Conservation (phyloP, 1,140 invertebrate species). For the Camponotus floridanus region DNA sequence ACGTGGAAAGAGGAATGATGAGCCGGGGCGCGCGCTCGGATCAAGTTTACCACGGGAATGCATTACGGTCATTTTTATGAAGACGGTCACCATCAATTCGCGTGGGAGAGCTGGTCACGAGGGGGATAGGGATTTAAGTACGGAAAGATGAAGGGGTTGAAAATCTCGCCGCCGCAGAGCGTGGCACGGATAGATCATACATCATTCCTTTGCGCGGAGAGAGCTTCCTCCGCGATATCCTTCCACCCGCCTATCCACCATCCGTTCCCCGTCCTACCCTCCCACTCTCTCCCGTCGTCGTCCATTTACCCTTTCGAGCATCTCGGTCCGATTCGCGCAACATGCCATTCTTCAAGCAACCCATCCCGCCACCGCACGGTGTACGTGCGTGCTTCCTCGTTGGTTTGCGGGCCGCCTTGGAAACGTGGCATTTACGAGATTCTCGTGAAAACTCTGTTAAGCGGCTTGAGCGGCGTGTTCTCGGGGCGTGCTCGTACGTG, state of each 20-base stretch:
- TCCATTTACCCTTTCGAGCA: slow-evolving; percentile 73
- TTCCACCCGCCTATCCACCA: slow-evolving; percentile 60
- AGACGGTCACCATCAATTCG: slow-evolving; percentile 77
- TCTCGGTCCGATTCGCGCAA: slow-evolving; percentile 67
- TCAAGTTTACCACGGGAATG: slow-evolving; percentile 67
- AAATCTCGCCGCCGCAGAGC: slow-evolving; percentile 77
- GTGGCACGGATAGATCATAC: slow-evolving; percentile 80
- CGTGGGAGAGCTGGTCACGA: slow-evolving; percentile 64
- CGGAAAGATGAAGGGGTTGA: slow-evolving; percentile 76
- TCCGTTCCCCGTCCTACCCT: slow-evolving; percentile 39
- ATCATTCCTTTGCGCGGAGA: slow-evolving; percentile 77
- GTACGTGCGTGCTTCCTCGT: slow-evolving; percentile 71
- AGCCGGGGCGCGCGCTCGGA: background rate
- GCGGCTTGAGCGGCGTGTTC: slow-evolving; percentile 63
- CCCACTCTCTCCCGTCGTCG: slow-evolving; percentile 28
- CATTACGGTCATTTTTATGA: slow-evolving; percentile 76
- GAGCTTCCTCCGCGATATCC: slow-evolving; percentile 74
- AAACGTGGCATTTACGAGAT: slow-evolving; percentile 74
- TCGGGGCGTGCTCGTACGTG: slow-evolving; percentile 38
- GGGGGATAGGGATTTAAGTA: slow-evolving; percentile 57
- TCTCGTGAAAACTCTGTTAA: slow-evolving; percentile 74
- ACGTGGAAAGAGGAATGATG: slow-evolving; percentile 37
- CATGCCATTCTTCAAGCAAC: slow-evolving; percentile 77
- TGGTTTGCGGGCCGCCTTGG: slow-evolving; percentile 54
- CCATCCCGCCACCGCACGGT: slow-evolving; percentile 45